Evolutionary conservation across 1,140 invertebrate species (phyloP), one percentile per base, ranked within the genome.

Genomic region (Danaus melanippus): DNA sequence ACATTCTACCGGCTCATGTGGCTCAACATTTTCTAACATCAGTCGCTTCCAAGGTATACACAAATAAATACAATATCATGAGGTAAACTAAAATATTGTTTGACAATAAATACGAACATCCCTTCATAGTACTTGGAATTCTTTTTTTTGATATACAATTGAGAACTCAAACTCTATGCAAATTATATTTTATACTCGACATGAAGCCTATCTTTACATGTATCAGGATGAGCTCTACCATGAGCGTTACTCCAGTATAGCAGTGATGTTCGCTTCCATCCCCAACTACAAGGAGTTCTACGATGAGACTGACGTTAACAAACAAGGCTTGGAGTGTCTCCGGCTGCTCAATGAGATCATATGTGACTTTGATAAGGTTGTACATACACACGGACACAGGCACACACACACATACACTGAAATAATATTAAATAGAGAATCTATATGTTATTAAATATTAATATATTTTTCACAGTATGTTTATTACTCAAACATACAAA

Each of bases 241-340:
- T 74, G 96, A 98, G 80, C 89, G 96, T 46, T 98, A 99, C 80
- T 93, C 91, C 11, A 96, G 94, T 70, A 96, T 99, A 47, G 97
- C 95, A 0, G 97, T 99, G 0, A 97, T 99, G 95, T 99, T 99
- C 74, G 97, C 97, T 0, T 98, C 96, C 0, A 98, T 99, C 70
- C 97, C 97, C 9, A 99, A 99, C 87, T 99, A 98, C 83, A 98
- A 98, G 71, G 97, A 99, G 76, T 99, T 99, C 80, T 99, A 99
- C 76, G 97, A 97, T 73, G 97, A 99, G 85, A 97, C 95, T 21
- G 97, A 99, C 79, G 96, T 98, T 56, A 98, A 97, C 74, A 97
- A 98, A 72, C 96, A 98, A 85, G 98, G 98, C 0, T 83, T 99
- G 8, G 98, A 99, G 79, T 99, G 97, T 80, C 82, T 99, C 45